Evolutionary conservation across 2,113 vertebrate genomes (phyloP).

Genomic region (Myiozetetes cayanensis): DNA sequence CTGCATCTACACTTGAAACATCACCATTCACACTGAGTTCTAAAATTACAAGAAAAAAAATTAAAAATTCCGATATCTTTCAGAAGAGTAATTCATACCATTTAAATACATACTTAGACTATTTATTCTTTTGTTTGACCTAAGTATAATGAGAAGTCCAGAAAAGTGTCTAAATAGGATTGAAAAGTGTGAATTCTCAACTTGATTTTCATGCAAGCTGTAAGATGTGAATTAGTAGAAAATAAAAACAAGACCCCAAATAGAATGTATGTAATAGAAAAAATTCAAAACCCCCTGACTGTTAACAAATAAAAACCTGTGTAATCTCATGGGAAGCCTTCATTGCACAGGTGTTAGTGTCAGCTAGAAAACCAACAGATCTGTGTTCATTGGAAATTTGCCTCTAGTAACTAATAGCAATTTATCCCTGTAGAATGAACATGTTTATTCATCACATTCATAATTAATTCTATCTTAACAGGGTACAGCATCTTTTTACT

Average conservation of each 20-base stretch:
- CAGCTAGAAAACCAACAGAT: neutral
- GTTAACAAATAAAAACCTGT: neutral
- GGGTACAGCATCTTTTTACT: neutral
- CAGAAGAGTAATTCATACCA: neutral
- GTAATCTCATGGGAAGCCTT: neutral
- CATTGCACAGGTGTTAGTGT: neutral
- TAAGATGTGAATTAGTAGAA: neutral
- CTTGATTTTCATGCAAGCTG: neutral
- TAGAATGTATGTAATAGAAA: neutral
- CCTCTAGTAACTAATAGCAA: neutral
- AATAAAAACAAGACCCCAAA: neutral
- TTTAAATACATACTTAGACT: neutral
- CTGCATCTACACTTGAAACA: neutral
- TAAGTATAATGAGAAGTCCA: neutral
- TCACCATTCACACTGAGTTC: neutral
- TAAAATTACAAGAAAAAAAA: neutral
- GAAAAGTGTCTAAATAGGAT: neutral
- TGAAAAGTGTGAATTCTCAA: neutral
- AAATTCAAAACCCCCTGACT: accelerated
- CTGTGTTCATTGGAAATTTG: neutral
- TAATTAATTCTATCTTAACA: neutral
- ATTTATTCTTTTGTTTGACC: neutral
- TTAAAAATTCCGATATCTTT: neutral
- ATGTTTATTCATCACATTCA: neutral
- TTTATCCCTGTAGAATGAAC: neutral